Percentiles rank a stretch among this genome's conserved stretches.
Conservation (phyloP, 2,113 vertebrate species). For the Clarias gariepinus region DNA sequence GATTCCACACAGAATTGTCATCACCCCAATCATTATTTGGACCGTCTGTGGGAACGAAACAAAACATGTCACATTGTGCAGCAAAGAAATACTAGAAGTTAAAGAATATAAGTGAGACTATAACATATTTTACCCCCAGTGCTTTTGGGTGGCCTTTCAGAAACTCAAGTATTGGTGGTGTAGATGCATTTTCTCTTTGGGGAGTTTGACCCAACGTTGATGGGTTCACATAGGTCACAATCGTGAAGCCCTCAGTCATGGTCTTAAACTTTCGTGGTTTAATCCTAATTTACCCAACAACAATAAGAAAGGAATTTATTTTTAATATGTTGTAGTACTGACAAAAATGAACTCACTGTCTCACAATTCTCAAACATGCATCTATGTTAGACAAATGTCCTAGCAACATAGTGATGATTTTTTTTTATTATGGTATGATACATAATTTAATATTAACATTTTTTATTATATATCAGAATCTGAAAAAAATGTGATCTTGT, state of each 20-base stretch:
- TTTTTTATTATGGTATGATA: too few species aligned
- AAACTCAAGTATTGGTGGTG: background rate
- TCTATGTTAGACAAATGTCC: background rate
- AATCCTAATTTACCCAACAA: background rate
- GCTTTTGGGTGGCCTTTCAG: constrained; percentile 33
- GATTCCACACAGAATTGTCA: constrained; percentile 39
- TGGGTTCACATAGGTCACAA: background rate
- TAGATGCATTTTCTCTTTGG: background rate
- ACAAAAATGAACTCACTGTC: background rate
- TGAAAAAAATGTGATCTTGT: too few species aligned
- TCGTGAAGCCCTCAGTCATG: background rate
- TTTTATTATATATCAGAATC: too few species aligned
- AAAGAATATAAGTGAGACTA: background rate
- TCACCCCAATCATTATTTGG: constrained; percentile 38
- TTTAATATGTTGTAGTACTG: background rate
- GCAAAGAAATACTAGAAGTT: background rate
- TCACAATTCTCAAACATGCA: background rate
- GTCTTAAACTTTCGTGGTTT: background rate
- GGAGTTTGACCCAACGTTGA: background rate
- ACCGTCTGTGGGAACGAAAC: constrained; percentile 12
- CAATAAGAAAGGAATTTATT: background rate
- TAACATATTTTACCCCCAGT: constrained; percentile 29
- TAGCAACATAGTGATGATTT: background rate
- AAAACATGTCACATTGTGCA: background rate
- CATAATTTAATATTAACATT: too few species aligned